Evolutionary conservation across 2,888 invertebrate genomes (phyloP), one percentile per base, ranked within the genome.

Genomic region (Carcina quercana): DNA sequence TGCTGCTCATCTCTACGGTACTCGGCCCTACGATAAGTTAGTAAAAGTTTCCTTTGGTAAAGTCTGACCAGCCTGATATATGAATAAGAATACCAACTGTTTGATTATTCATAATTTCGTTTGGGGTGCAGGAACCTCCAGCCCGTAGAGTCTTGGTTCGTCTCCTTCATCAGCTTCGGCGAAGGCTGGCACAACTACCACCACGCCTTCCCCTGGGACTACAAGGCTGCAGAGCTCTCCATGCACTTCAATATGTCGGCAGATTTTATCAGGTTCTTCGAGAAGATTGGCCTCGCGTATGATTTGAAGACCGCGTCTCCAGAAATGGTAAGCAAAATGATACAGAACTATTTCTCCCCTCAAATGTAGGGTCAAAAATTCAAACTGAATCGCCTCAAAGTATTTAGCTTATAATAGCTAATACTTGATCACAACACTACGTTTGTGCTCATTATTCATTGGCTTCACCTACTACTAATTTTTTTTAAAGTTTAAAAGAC

Each of bases 111-210:
- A n/a, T n/a, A n/a, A n/a, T n/a, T n/a, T n/a, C n/a, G n/a, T n/a
- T n/a, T n/a, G n/a, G n/a, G n/a, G n/a, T n/a, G 20, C 57, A 92
- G 94, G 53, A 86, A 86, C 57, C 88, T 96, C 34, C 91, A 90
- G 54, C 94, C 96, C 0, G 87, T 90, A 0, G 91, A 96, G 63
- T 94, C 92, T 39, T 85, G 86, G 53, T 79, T 86, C 12, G 94
- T 95, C 0, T 88, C 94, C 0, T 57, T 91, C 1, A 54, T 90
- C 29, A 88, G 89, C 2, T 73, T 91, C 35, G 94, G 94, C 0
- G 94, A 94, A 67, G 96, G 96, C 1, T 96, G 94, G 92, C 96
- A 96, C 78, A 96, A 96, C 74, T 96, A 94, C 71, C 96, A 96
- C 59, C 96, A 96, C 63, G 88, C 91, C 0, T 96, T 95, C 73